A percentile compares a stretch with the other conserved stretches of the same genome.
phyloP scores from a whole-genome alignment of 2,113 vertebrate genomes.

The Grallaria varia region DNA sequence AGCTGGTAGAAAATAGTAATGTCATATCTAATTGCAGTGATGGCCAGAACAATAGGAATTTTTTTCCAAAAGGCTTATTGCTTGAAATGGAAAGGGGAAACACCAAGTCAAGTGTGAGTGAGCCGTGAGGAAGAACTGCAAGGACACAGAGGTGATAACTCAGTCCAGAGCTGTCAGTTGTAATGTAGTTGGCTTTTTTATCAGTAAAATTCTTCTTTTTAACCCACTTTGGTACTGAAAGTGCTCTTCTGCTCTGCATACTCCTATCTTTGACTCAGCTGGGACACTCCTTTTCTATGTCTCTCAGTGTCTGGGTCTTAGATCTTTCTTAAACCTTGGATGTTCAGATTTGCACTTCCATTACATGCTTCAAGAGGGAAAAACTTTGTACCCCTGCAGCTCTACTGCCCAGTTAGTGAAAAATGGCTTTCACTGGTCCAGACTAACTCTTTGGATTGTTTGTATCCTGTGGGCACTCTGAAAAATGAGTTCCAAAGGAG shows the following conservation, averaged over 20 bases:
- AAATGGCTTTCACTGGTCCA: not conserved
- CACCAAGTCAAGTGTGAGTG: not conserved
- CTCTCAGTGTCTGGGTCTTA: accelerated
- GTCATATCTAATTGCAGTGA: not conserved
- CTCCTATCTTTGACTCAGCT: not conserved
- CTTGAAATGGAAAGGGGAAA: not conserved
- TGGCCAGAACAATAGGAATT: not conserved
- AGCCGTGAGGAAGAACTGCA: not conserved
- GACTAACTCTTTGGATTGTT: not conserved
- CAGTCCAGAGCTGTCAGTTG: not conserved
- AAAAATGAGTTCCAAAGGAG: not conserved
- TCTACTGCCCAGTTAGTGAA: not conserved
- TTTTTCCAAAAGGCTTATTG: not conserved
- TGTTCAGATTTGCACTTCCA: not conserved
- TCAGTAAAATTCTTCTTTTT: not conserved
- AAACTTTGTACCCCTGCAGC: not conserved
- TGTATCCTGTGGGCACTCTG: not conserved
- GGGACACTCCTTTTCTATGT: not conserved
- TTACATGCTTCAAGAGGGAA: not conserved
- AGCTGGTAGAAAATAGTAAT: slow-evolving; percentile 1
- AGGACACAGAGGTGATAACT: not conserved
- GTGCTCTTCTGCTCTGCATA: not conserved
- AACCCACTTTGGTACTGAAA: not conserved
- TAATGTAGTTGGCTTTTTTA: not conserved
- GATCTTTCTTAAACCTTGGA: not conserved